These are phyloP conservation scores for Benthochromis sp. DNA, from an alignment of 2,113 vertebrate genomes.

Conservation along the genomic window DNA sequence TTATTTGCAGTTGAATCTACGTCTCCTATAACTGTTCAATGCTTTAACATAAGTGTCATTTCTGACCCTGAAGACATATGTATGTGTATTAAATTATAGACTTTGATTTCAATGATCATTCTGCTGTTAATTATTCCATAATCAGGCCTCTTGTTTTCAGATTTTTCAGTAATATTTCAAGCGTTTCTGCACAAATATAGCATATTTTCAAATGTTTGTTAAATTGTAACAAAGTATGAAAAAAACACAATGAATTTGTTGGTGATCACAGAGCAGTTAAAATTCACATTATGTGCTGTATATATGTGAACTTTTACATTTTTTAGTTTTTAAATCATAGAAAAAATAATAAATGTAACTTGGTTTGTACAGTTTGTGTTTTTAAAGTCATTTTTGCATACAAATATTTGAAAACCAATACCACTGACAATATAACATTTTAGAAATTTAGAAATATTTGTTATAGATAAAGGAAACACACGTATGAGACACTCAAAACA, in stretches of 20 bases:
- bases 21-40: neutral
- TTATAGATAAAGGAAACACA: neutral
- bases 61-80: neutral
- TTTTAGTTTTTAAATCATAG: neutral
- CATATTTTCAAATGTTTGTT: neutral
- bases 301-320: neutral
- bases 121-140: neutral
- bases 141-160: neutral
- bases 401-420: neutral
- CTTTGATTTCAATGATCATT: neutral
- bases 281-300: neutral
- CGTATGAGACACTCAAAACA: neutral
- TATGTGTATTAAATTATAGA: neutral
- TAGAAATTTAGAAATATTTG: neutral
- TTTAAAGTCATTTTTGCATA: neutral
- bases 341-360: neutral
- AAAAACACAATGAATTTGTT: neutral
- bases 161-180: neutral
- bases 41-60: neutral
- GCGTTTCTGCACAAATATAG: neutral
- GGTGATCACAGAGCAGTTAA: neutral
- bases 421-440: neutral
- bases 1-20: neutral
- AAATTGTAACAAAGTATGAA: neutral
- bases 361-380: neutral